A percentile compares a stretch with the other conserved stretches of the same genome.
Conservation (phyloP, 2,888 invertebrate species). For the Acanthacorydalis orientalis region DNA sequence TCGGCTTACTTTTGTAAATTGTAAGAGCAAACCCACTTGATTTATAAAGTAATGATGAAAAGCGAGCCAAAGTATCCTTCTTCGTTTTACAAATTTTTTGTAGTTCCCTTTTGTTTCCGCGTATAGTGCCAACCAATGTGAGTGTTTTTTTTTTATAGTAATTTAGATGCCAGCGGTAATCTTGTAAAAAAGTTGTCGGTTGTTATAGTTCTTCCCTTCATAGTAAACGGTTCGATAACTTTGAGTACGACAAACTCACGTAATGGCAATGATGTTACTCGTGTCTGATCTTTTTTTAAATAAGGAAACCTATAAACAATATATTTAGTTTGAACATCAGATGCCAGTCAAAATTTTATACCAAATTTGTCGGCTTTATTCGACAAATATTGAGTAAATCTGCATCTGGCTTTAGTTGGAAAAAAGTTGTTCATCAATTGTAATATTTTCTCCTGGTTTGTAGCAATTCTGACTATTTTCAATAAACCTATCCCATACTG, state of each 20-base stretch:
- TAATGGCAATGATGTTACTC: no score
- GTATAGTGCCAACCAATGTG: constrained; percentile 11
- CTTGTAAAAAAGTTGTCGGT: constrained; percentile 13
- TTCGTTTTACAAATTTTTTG: constrained; percentile 11
- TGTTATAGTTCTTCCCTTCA: constrained; percentile 11
- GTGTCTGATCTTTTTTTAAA: constrained; percentile 11
- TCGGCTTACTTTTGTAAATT: no score
- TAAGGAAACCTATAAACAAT: constrained; percentile 10
- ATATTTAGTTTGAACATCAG: constrained; percentile 12
- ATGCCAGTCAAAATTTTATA: no score
- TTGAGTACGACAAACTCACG: no score
- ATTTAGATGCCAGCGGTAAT: constrained; percentile 10
- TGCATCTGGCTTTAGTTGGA: constrained; percentile 14
- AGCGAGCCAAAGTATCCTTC: constrained; percentile 10
- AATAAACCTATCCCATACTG: no score
- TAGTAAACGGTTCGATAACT: no score
- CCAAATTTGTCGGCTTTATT: constrained; percentile 17
- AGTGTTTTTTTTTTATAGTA: constrained; percentile 11
- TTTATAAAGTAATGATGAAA: constrained; percentile 10
- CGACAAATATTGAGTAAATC: constrained; percentile 17
- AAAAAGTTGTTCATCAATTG: constrained; percentile 15
- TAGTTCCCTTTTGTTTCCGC: constrained; percentile 11
- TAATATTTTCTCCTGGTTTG: constrained; percentile 11
- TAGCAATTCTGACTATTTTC: no score
- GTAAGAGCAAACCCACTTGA: constrained; percentile 11